Conservation (phyloP, 2,888 invertebrate species). For the Noctua janthina region DNA sequence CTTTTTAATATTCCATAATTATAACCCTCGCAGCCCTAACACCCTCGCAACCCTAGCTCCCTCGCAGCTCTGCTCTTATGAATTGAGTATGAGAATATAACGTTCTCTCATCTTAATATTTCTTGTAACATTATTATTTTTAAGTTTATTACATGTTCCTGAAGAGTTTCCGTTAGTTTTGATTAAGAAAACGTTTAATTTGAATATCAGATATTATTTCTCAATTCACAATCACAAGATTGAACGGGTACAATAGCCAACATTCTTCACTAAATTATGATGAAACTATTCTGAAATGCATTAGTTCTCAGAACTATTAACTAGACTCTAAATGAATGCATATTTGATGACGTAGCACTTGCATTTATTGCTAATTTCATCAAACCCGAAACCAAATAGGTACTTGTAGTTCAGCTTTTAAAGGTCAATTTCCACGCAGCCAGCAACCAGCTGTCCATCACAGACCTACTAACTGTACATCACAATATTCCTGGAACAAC, state of each 20-base stretch:
- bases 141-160: neutral
- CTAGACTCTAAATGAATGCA: neutral
- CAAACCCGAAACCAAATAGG: neutral
- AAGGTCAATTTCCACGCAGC: neutral
- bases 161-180: conserved; percentile 13
- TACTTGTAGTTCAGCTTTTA: neutral
- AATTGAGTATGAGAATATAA: neutral
- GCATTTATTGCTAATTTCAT: neutral
- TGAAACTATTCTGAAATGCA: too few species aligned
- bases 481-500: conserved; percentile 1
- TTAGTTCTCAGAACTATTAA: neutral
- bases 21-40: conserved; percentile 6
- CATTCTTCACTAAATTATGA: too few species aligned
- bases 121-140: conserved; percentile 25
- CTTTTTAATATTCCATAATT: neutral
- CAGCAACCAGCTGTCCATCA: neutral
- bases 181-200: neutral
- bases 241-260: neutral
- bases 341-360: neutral
- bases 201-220: neutral
- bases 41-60: conserved; percentile 18
- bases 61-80: conserved; percentile 5
- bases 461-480: neutral
- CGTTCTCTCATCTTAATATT: conserved; percentile 18
- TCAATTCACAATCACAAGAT: neutral